Evolutionary conservation across 2,888 invertebrate genomes (phyloP).

Genomic region (Branchipolynoe longqiensis): DNA sequence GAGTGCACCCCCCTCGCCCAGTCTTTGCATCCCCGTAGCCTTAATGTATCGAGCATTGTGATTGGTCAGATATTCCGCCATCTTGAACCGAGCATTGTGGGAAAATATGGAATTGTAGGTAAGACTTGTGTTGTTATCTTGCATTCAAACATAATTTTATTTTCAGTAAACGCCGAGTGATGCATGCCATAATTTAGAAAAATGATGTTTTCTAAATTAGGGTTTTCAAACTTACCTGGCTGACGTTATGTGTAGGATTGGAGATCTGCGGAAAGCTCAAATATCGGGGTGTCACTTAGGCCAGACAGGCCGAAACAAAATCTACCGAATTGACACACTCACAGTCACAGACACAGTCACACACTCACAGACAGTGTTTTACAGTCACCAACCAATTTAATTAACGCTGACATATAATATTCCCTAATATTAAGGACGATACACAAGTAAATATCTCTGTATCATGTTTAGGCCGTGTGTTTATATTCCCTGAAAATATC

Average conservation of each 20-base stretch:
- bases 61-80: slow-evolving; percentile 20
- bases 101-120: slow-evolving; percentile 53
- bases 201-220: background rate
- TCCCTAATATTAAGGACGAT: too few species aligned
- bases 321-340: too few species aligned
- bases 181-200: too few species aligned
- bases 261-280: background rate
- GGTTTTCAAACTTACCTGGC: background rate
- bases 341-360: too few species aligned
- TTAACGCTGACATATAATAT: too few species aligned
- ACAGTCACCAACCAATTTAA: too few species aligned
- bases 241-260: background rate
- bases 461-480: too few species aligned
- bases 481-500: too few species aligned
- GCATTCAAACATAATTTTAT: slow-evolving; percentile 9
- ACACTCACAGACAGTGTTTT: too few species aligned
- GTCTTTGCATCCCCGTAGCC: background rate
- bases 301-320: background rate
- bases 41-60: background rate
- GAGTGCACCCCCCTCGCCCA: background rate
- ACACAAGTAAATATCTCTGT: too few species aligned
- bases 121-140: slow-evolving; percentile 31
- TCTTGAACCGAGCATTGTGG: slow-evolving; percentile 36
- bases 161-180: slow-evolving; percentile 22
- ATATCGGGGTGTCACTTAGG: background rate